These are phyloP conservation scores for Plemyria rubiginata DNA, from an alignment of 2,888 invertebrate species.

Conservation along the genomic window DNA sequence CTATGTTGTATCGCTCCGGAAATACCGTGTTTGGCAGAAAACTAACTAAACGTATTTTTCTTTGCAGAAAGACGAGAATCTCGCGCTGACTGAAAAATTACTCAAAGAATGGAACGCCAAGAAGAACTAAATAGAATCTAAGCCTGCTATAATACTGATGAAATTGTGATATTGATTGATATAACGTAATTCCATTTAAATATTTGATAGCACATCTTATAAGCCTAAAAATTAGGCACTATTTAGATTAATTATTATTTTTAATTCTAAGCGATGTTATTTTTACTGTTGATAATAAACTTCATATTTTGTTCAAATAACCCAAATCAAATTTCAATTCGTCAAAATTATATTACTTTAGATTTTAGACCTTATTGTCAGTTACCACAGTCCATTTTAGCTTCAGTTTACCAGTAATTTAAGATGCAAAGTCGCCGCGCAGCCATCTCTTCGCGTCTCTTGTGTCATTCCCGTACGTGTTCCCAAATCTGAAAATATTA, in stretches of 20 bases:
- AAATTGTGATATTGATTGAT: constrained; percentile 28
- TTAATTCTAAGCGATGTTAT: background rate
- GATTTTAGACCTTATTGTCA: constrained; percentile 41
- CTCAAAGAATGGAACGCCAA: constrained; percentile 85
- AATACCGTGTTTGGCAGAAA: too few relatives aligned
- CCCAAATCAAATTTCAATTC: constrained; percentile 35
- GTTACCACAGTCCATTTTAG: constrained; percentile 25
- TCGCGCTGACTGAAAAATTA: constrained; percentile 87
- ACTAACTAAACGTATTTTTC: constrained; percentile 29
- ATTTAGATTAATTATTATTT: background rate
- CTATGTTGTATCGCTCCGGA: too few relatives aligned
- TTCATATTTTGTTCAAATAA: constrained; percentile 23
- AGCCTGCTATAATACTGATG: background rate
- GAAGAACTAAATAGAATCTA: constrained; percentile 46
- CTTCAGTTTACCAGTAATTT: constrained; percentile 24
- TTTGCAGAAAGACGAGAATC: constrained; percentile 90
- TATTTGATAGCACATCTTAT: background rate
- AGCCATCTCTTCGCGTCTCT: constrained; percentile 90
- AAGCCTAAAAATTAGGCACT: too few relatives aligned
- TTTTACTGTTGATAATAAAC: constrained; percentile 27
- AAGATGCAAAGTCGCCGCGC: constrained; percentile 85
- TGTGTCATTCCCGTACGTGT: constrained; percentile 90
- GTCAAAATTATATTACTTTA: constrained; percentile 42
- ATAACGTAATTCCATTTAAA: constrained; percentile 12
- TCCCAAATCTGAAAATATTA: constrained; percentile 86